These are phyloP conservation scores for Microplitis deprimator DNA, from an alignment of 2,888 invertebrate genomes.

Conservation along the genomic window DNA sequence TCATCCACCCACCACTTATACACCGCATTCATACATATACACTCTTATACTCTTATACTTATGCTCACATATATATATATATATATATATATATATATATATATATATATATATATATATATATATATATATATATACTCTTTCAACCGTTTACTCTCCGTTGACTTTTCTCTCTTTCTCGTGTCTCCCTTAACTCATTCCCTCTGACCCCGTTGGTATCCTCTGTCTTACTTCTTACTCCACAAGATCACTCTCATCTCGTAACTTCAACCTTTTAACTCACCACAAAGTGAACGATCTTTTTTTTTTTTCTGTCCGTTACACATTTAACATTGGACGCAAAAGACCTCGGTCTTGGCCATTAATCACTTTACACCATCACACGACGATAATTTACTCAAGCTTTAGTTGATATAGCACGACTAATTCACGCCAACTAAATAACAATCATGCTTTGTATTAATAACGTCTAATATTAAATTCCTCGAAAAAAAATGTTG, in stretches of 20 bases:
- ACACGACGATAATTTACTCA: conserved; percentile 39
- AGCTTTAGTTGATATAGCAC: conserved; percentile 21
- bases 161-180: conserved; percentile 23
- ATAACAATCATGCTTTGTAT: conserved; percentile 13
- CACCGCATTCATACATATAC: conserved; percentile 17
- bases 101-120: too few species aligned
- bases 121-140: too few species aligned
- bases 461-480: background rate
- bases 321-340: background rate
- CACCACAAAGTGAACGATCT: conserved; percentile 9
- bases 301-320: background rate
- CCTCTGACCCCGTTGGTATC: conserved; percentile 7
- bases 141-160: conserved; percentile 5
- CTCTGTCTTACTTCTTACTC: conserved; percentile 13
- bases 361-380: conserved; percentile 51
- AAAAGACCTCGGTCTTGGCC: conserved; percentile 35
- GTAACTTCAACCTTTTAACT: conserved; percentile 11
- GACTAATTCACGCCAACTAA: conserved; percentile 17
- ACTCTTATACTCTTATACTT: conserved; percentile 1
- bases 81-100: too few species aligned
- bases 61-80: too few species aligned
- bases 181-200: conserved; percentile 8
- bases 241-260: conserved; percentile 17
- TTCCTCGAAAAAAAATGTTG: too few species aligned
- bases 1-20: conserved; percentile 23